These are phyloP conservation scores for Agelastica alni DNA, from an alignment of 2,888 invertebrate genomes.

Conservation along the genomic window DNA sequence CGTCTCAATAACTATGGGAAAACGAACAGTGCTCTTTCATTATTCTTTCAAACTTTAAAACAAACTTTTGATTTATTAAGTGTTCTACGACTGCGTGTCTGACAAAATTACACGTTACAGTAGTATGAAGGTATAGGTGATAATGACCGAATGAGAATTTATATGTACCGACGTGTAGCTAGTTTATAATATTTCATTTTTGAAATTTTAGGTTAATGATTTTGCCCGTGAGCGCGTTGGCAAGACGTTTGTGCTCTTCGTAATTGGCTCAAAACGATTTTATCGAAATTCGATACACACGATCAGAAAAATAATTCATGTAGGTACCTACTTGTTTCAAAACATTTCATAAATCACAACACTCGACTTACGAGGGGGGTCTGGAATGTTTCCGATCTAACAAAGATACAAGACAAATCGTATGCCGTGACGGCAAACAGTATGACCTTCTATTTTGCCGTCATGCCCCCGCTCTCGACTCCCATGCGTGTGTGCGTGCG, in stretches of 20 bases:
- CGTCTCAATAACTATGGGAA: constrained; percentile 26
- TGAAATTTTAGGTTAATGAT: constrained; percentile 27
- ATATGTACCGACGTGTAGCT: constrained; percentile 16
- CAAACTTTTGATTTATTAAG: constrained; percentile 30
- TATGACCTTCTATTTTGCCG: too few species aligned
- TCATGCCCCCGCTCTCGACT: too few species aligned
- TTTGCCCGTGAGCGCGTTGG: constrained; percentile 7
- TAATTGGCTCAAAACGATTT: constrained; percentile 5
- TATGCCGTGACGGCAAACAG: too few species aligned
- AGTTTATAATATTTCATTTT: constrained; percentile 23
- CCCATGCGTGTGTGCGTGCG: too few species aligned
- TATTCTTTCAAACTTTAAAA: constrained; percentile 24
- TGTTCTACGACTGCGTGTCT: constrained; percentile 26
- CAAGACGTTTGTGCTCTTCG: background rate
- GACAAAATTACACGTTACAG: constrained; percentile 30
- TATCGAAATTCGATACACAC: background rate
- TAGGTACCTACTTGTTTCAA: background rate
- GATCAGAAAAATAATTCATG: too few species aligned
- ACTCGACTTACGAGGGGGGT: too few species aligned
- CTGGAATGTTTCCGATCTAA: too few species aligned
- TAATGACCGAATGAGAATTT: constrained; percentile 33
- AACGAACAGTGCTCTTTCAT: constrained; percentile 21
- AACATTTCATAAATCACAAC: too few species aligned
- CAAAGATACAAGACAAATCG: too few species aligned
- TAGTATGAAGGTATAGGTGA: constrained; percentile 30